These are phyloP conservation scores for Pissodes strobi DNA, from an alignment of 1,140 invertebrate genomes.

Conservation along the genomic window DNA sequence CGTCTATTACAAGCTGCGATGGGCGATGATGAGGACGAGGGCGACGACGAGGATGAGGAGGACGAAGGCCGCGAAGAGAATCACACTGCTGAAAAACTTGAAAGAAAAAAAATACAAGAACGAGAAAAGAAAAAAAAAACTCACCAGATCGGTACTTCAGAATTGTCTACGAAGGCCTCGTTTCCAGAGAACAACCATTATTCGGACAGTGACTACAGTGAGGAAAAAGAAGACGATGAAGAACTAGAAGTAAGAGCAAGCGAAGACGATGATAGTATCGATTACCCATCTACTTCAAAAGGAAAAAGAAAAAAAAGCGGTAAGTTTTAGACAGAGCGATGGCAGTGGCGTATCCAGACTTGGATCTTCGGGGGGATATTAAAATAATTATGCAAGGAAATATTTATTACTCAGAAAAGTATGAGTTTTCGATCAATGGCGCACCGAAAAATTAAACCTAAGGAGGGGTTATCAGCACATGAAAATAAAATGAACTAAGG, in stretches of 20 bases:
- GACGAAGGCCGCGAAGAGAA: neutral
- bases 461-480: no score
- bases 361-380: no score
- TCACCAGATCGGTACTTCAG: neutral
- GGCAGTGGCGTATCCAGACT: no score
- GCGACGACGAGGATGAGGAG: no score
- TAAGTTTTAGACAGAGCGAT: no score
- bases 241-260: neutral
- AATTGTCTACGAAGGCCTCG: neutral
- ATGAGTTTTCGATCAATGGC: no score
- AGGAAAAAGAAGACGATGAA: neutral
- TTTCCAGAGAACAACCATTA: neutral
- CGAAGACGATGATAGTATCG: neutral
- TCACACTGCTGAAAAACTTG: neutral
- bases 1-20: constrained; percentile 1
- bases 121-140: neutral
- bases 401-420: no score
- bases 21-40: neutral
- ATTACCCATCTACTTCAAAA: constrained; percentile 1
- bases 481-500: no score
- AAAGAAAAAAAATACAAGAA: neutral
- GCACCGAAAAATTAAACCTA: no score
- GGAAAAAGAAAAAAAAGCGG: neutral
- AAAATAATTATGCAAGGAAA: no score
- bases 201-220: neutral